These are phyloP conservation scores for Crematogaster levior DNA, from an alignment of 2,888 invertebrate genomes.

Conservation along the genomic window DNA sequence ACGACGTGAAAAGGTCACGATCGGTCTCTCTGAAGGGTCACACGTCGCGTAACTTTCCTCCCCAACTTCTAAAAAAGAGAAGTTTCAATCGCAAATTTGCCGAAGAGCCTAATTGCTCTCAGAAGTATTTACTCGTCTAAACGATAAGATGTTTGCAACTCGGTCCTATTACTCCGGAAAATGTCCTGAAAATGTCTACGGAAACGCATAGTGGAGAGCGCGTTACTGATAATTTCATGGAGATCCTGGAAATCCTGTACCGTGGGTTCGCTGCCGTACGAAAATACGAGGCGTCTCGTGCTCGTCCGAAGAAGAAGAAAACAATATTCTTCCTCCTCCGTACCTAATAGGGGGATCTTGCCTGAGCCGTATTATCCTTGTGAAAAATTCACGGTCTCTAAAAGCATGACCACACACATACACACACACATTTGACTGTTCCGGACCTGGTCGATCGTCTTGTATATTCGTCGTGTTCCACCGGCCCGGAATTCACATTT, in stretches of 20 bases:
- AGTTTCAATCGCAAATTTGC: not conserved
- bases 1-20: not conserved
- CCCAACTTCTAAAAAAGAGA: not conserved
- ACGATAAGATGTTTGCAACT: not conserved
- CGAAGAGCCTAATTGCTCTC: not conserved
- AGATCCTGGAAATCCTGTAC: slow-evolving; percentile 39
- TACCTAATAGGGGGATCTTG: slow-evolving; percentile 68
- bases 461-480: slow-evolving; percentile 43
- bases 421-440: slow-evolving; percentile 45
- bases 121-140: not conserved
- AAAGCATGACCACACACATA: slow-evolving; percentile 71
- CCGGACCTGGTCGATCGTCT: slow-evolving; percentile 51
- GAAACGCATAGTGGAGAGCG: not conserved
- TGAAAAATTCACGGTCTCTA: slow-evolving; percentile 76
- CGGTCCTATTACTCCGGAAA: not conserved
- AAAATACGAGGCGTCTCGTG: slow-evolving; percentile 31
- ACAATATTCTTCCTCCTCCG: slow-evolving; percentile 52
- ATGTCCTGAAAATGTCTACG: not conserved
- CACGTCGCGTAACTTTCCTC: not conserved
- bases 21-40: not conserved
- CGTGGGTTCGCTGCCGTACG: not conserved
- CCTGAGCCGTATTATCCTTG: slow-evolving; percentile 70
- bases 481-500: slow-evolving; percentile 55
- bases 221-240: slow-evolving; percentile 46
- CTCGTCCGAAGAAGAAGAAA: slow-evolving; percentile 19